Evolutionary conservation across 2,888 invertebrate species (phyloP), one percentile per base, ranked within the genome.

Genomic region (Xylota segnis): DNA sequence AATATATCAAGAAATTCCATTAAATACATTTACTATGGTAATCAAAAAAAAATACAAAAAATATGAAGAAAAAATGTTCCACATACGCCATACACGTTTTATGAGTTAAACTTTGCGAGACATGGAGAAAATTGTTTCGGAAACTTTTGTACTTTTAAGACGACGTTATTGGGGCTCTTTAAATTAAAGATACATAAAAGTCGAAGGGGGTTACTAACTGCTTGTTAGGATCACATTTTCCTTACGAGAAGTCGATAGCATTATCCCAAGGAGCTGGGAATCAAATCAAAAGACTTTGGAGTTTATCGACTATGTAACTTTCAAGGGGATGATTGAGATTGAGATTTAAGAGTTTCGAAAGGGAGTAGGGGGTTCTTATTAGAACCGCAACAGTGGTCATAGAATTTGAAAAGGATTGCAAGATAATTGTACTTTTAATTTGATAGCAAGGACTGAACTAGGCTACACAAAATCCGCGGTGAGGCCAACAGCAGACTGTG

Each of bases 31-130:
- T 18, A 14, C 37, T 18, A 61, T 61, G 66, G 66, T 32, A 72
- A 68, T 72, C 45, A 56, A 23, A 40, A 50, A 14, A 14, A 9
- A 12, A n/a, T n/a, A n/a, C n/a, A 23, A 32, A 34, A 29, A 47
- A 6, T 50, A 18, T 1, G 14, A n/a, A 14, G 29, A 63, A 43
- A 52, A 65, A 71, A 65, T 50, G 65, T 77, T 77, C 29, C 83
- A 43, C 77, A 83, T 72, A 83, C 61, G 82, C 66, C 71, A 14
- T 59, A 54, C 29, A 34, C 68, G 18, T 56, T 63, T 61, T 66
- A 52, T 32, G 45, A 54, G 40, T 50, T 70, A 14, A 32, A 52
- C 14, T 14, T 43, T 43, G 37, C 37, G 23, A 16, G n/a, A 52
- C 29, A 29, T 52, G 10, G 6, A 23, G 18, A 10, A 47, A 47